Base-by-base conservation (phyloP, 35 echinoderm and acorn worm genomes). In the Amphiura filiformis region DNA sequence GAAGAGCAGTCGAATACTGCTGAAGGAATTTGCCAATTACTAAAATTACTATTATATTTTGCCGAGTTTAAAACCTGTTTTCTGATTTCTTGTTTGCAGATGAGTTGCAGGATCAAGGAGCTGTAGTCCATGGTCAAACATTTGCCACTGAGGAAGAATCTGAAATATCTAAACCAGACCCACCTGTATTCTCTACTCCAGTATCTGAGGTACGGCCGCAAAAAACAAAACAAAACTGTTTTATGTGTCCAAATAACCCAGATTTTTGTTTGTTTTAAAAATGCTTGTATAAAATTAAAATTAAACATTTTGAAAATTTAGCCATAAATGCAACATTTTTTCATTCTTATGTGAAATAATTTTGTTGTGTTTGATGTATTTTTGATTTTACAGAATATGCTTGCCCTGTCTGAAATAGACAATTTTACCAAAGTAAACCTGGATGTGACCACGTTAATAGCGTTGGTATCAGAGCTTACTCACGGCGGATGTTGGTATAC, bases 361-460 rank as follows among this genome's bases (percentile, higher is more conserved):
- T n/a, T n/a, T n/a, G n/a, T n/a, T n/a, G n/a, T n/a, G n/a, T n/a
- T n/a, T n/a, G n/a, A n/a, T n/a, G n/a, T n/a, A n/a, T n/a, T n/a
- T n/a, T n/a, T n/a, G n/a, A n/a, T n/a, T n/a, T n/a, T 36, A 11
- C 14, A 80, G 78, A 39, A 80, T 39, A 80, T 22, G 34, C 38
- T 80, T 39, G 34, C 34, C 78, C 13, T 36, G 14, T 36, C 34
- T 80, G 34, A 80, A 36, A 80, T 80, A 22, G 78, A 37, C 14
- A 80, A 85, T 26, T 34, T 18, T 37, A 56, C 44, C 56, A 85
- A 85, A 32, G 84, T 93, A 0, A 97, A 97, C 65, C 33, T 97
- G 84, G 94, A 97, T 44, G 91, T 97, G 11, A 97, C 94, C 1
- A 93, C 91, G 14, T 61, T 97, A 84, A 93, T 97, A 61, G 91